These are phyloP conservation scores for Alces alces DNA, from an alignment of 2,113 vertebrate species.

Conservation along the genomic window DNA sequence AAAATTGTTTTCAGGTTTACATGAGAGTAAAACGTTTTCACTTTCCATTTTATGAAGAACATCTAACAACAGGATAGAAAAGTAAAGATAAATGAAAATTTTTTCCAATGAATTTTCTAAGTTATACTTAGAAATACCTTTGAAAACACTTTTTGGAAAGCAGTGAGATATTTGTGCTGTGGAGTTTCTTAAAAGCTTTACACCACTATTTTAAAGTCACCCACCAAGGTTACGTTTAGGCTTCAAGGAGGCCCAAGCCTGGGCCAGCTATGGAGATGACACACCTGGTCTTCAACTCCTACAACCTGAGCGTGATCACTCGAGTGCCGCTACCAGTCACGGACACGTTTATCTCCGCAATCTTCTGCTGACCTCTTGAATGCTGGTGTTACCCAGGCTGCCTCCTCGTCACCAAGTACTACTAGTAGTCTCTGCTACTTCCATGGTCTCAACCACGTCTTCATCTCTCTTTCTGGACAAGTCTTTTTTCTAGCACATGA, in stretches of 20 bases:
- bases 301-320: not conserved
- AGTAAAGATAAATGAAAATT: not conserved
- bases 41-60: not conserved
- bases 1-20: not conserved
- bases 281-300: not conserved
- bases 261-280: not conserved
- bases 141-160: not conserved
- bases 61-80: conserved; percentile 66
- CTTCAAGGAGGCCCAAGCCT: not conserved
- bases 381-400: not conserved
- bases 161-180: not conserved
- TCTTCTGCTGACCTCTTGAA: not conserved
- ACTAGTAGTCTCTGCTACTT: not conserved
- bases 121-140: not conserved
- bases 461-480: not conserved
- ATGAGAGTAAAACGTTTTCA: not conserved
- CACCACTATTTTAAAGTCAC: not conserved
- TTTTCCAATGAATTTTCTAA: not conserved
- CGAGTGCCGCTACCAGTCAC: not conserved
- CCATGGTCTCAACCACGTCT: not conserved
- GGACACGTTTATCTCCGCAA: not conserved
- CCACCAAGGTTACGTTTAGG: not conserved
- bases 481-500: not conserved
- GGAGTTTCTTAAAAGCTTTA: not conserved
- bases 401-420: not conserved